A percentile compares a stretch with the other conserved stretches of the same genome.
Evolutionary conservation across 2,797 vertebrate species (phyloP).

Genomic region (Garrulus glandarius): DNA sequence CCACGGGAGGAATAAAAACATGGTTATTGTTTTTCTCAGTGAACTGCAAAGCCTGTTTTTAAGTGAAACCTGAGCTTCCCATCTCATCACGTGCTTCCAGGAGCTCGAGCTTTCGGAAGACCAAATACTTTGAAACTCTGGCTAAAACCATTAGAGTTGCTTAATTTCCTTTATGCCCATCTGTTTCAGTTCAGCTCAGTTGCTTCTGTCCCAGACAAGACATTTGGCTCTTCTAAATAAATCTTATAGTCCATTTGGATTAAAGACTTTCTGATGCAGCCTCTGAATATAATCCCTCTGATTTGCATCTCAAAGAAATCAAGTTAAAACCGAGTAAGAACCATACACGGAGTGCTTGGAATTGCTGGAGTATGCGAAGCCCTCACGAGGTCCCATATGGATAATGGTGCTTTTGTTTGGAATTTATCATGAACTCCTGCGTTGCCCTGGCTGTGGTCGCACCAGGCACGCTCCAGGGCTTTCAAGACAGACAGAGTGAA

Average conservation of each 20-base stretch:
- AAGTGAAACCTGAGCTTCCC: constrained; percentile 50
- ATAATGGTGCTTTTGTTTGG: constrained; percentile 48
- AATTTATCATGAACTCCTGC: neutral
- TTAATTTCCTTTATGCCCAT: constrained; percentile 65
- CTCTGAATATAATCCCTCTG: constrained; percentile 50
- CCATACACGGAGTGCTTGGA: neutral
- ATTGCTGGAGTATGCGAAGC: neutral
- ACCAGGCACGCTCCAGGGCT: neutral
- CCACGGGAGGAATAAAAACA: neutral
- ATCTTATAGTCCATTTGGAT: constrained; percentile 64
- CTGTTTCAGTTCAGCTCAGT: constrained; percentile 64
- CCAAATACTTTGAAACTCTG: constrained; percentile 49
- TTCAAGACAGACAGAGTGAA: neutral
- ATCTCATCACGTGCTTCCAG: constrained; percentile 25
- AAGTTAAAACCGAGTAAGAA: constrained; percentile 42
- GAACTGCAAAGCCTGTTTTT: constrained; percentile 51
- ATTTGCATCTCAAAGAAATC: constrained; percentile 65
- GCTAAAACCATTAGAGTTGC: constrained; percentile 59
- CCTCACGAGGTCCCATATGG: constrained; percentile 43
- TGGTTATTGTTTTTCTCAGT: constrained; percentile 38
- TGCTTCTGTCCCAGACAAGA: constrained; percentile 65
- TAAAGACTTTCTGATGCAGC: constrained; percentile 61
- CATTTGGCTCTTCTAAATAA: constrained; percentile 65
- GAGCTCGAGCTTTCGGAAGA: constrained; percentile 26
- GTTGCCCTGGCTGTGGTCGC: neutral